Evolutionary conservation across 2,888 invertebrate genomes (phyloP).

Genomic region (Phorcus lineatus): DNA sequence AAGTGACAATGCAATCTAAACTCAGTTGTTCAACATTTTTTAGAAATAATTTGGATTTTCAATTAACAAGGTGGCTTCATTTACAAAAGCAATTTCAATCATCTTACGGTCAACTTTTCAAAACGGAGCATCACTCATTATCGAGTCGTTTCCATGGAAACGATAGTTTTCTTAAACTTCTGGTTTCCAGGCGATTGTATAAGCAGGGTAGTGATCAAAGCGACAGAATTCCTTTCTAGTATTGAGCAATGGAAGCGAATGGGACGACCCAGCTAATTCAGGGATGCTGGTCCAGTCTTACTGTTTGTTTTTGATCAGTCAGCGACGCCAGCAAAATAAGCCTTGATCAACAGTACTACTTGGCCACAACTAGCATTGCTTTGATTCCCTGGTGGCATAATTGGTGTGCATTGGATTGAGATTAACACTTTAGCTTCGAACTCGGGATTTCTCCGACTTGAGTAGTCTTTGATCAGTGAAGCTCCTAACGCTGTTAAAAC

Average conservation of each 20-base stretch:
- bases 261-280: background rate
- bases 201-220: background rate
- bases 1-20: no score
- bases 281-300: background rate
- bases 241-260: background rate
- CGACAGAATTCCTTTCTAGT: background rate
- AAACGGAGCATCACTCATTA: background rate
- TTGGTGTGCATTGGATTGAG: background rate
- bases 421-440: background rate
- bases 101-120: background rate
- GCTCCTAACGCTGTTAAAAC: background rate
- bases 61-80: background rate
- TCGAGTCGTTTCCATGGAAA: background rate
- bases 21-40: no score
- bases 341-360: background rate
- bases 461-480: background rate
- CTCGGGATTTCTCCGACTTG: background rate
- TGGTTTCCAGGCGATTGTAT: background rate
- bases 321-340: constrained; percentile 1
- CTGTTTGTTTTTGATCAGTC: constrained; percentile 23
- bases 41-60: no score
- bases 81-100: background rate
- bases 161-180: constrained; percentile 9
- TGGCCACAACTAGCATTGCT: background rate
- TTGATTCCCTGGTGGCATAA: background rate